Base-by-base conservation (phyloP, 2,888 invertebrate species). In the Platerodrilus igneus region DNA sequence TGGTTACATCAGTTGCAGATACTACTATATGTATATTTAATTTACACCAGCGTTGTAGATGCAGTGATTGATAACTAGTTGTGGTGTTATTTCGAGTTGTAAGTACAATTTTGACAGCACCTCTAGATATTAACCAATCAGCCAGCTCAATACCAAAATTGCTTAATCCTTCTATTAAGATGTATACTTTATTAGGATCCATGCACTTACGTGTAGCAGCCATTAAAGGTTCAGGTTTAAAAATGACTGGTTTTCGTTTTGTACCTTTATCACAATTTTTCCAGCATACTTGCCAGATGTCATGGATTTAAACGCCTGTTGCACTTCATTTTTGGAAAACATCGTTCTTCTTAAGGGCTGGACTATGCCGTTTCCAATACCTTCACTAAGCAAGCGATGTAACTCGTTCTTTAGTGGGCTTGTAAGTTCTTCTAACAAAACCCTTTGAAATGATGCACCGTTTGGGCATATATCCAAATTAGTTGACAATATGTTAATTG, bases 141-240 rank as follows among this genome's bases (percentile, higher is more conserved):
- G 83, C 81, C 31, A 94, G 66, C 64, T 95, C 94, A 31, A 95
- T 70, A 3, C 94, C 94, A 58, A 95, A 90, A 0, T 93, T 94
- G 25, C 94, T 94, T 1, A 95, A 73, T 27, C 94, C 93, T 6
- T 86, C 86, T 1, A 82, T 72, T 3, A 86, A 74, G 0, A 86
- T 57, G 68, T 85, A 68, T 39, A 67, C 70, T 56, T 73, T 76
- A 50, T 75, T 75, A 25, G 41, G 21, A 11, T 36, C 33, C 2
- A 34, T 7, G 6, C 26, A 26, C 7, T 31, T 4, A 50, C 8
- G 69, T 10, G 73, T 73, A 1, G 68, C 17, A 17, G 71, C 5
- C 20, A 25, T 8, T 22, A 72, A 58, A 16, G 5, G 42, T 14
- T 0, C 50, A 40, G 0, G 73, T 68, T 31, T 60, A 64, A 3